Evolutionary conservation across 2,113 vertebrate species (phyloP).

Genomic region (Indicator indicator): DNA sequence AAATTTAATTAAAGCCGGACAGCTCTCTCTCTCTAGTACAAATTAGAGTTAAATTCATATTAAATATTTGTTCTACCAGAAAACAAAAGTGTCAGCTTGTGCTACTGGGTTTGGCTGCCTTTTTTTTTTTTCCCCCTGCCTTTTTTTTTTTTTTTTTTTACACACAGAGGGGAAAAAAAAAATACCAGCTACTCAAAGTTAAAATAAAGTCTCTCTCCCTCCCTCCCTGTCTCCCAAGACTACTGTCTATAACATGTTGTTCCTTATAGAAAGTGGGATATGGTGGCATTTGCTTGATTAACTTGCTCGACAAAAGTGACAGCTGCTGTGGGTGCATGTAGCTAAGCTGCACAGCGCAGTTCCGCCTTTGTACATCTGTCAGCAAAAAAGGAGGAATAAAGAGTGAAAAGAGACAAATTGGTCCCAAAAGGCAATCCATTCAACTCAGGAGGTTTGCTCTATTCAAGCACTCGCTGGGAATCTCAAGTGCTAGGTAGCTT

Average conservation of each 20-base stretch:
- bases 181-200: conserved; percentile 82
- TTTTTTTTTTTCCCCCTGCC: neutral
- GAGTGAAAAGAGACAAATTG: conserved; percentile 99
- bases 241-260: conserved; percentile 89
- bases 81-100: conserved; percentile 66
- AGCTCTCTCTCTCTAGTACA: conserved; percentile 27
- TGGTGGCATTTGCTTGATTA: conserved; percentile 99
- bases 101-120: conserved; percentile 42
- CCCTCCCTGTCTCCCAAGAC: conserved; percentile 84
- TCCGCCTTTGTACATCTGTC: conserved; percentile 99
- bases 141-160: neutral
- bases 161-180: conserved; percentile 23
- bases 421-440: conserved; percentile 99
- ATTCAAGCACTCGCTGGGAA: conserved; percentile 98
- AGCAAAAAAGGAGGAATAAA: conserved; percentile 95
- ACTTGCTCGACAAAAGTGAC: conserved; percentile 99
- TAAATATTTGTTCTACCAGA: conserved; percentile 55
- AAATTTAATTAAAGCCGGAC: conserved; percentile 69
- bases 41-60: conserved; percentile 66
- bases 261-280: conserved; percentile 94
- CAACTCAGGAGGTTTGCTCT: conserved; percentile 96
- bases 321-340: conserved; percentile 97
- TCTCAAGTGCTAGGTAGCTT: conserved; percentile 99
- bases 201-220: conserved; percentile 85
- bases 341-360: conserved; percentile 97